Evolutionary conservation across 2,888 invertebrate species (phyloP), one percentile per base, ranked within the genome.

Genomic region (Caenorhabditis afra): DNA sequence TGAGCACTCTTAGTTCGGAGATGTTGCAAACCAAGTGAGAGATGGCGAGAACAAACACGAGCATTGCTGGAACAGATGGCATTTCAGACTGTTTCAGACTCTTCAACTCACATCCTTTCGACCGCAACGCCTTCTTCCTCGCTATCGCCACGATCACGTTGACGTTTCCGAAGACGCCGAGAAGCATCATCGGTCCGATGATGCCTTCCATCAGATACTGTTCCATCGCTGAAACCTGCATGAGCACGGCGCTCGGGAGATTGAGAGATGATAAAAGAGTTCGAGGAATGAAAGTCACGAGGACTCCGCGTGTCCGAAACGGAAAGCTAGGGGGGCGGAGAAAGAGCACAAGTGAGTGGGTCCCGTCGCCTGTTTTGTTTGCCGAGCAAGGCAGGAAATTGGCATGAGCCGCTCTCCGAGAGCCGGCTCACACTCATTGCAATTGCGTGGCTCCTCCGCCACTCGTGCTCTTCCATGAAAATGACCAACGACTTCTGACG

Each of bases 361-460:
- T 55, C 37, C 57, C n/a, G n/a, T n/a, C n/a, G n/a, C n/a, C 37
- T n/a, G 47, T 29, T 73, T 73, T 73, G 73, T 73, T 73, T 73
- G 73, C 52, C n/a, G 73, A 64, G 47, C 44, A 29, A 16, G 23
- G 37, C 53, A 71, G 71, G 73, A 73, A 73, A 73, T 73, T 73
- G 73, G 41, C 35, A 1, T 16, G 50, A 29, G 29, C 45, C 44
- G n/a, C n/a, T n/a, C n/a, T n/a, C n/a, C n/a, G 47, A 16, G 37
- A 50, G 18, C 12, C 37, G 29, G 58, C 68, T 61, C 47, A 50
- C 73, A 62, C 73, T 73, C 64, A 73, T 73, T 64, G 64, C 58
- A 58, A 73, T 64, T 64, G 73, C 7, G 29, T 29, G 73, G 57
- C 55, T 57, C 71, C n/a, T n/a, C n/a, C n/a, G n/a, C n/a, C 71